phyloP scores from a whole-genome alignment of 2,113 vertebrate genomes.

The Pavo muticus region DNA sequence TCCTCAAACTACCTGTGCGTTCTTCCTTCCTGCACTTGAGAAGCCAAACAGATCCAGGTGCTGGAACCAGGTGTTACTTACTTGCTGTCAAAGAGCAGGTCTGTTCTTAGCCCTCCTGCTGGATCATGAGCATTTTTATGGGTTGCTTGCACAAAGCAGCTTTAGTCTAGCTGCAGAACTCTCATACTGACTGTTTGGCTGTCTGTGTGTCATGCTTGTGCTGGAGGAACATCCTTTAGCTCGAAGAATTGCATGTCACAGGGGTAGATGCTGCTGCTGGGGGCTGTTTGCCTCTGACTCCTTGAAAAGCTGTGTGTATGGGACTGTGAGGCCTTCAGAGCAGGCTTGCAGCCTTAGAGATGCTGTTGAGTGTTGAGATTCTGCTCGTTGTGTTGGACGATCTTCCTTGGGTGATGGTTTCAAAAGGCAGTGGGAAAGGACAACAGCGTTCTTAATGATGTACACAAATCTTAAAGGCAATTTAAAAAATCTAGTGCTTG shows the following conservation, averaged over 20 bases:
- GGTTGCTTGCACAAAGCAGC: not conserved
- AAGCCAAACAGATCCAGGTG: not conserved
- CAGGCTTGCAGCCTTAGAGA: not conserved
- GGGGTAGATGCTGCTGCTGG: not conserved
- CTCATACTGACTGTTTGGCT: not conserved
- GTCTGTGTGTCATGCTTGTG: not conserved
- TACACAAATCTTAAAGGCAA: not conserved
- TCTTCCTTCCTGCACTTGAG: not conserved
- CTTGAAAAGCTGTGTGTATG: no score
- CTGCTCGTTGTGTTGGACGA: not conserved
- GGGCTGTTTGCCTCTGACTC: not conserved
- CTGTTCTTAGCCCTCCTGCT: not conserved
- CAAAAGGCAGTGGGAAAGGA: not conserved
- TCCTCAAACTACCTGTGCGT: not conserved
- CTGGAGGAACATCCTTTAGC: not conserved
- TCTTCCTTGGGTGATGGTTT: not conserved
- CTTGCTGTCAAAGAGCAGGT: not conserved
- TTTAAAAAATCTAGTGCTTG: not conserved
- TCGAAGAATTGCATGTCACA: not conserved
- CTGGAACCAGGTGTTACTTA: not conserved
- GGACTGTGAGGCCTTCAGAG: not conserved
- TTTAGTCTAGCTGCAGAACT: not conserved
- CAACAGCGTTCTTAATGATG: not conserved
- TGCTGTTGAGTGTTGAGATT: not conserved
- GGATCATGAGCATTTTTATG: not conserved